Evolutionary conservation across 64 coral and sea anemone species (phyloP).

Genomic region (Dendrophyllia cribrosa): DNA sequence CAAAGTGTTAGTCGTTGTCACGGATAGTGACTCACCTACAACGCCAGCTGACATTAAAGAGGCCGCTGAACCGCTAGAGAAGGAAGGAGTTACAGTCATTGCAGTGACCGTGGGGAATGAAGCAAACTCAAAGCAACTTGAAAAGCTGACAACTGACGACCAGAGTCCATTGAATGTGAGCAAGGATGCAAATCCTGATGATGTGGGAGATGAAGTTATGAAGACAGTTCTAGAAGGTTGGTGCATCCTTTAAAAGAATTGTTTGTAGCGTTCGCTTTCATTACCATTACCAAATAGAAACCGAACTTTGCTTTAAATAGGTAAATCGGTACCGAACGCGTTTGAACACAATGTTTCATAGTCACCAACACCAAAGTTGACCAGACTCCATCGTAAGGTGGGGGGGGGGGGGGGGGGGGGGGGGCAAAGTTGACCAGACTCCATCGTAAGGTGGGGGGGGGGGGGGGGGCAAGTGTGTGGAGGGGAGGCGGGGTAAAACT

Average conservation of each 20-base stretch:
- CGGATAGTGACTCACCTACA: slow-evolving; percentile 46
- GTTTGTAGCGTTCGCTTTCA: too few species aligned
- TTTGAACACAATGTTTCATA: too few species aligned
- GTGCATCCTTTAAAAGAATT: not conserved
- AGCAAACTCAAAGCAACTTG: slow-evolving; percentile 14
- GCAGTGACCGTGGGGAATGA: slow-evolving; percentile 56
- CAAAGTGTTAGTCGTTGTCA: slow-evolving; percentile 75
- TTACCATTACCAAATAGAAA: too few species aligned
- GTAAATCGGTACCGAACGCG: too few species aligned
- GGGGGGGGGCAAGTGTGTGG: too few species aligned
- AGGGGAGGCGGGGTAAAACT: too few species aligned
- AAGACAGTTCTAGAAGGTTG: slow-evolving; percentile 64
- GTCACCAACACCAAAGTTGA: too few species aligned
- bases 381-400: too few species aligned
- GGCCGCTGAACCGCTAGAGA: slow-evolving; percentile 46
- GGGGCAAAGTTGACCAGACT: too few species aligned
- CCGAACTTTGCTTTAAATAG: too few species aligned
- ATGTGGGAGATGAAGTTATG: slow-evolving; percentile 67
- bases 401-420: too few species aligned
- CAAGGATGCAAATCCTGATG: slow-evolving; percentile 41
- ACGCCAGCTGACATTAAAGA: slow-evolving; percentile 10
- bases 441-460: too few species aligned
- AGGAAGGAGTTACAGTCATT: slow-evolving; percentile 49
- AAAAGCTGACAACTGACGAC: slow-evolving; percentile 17
- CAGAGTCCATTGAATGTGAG: slow-evolving; percentile 30